Conservation (phyloP, 2,113 vertebrate genomes). For the Euleptes europaea region DNA sequence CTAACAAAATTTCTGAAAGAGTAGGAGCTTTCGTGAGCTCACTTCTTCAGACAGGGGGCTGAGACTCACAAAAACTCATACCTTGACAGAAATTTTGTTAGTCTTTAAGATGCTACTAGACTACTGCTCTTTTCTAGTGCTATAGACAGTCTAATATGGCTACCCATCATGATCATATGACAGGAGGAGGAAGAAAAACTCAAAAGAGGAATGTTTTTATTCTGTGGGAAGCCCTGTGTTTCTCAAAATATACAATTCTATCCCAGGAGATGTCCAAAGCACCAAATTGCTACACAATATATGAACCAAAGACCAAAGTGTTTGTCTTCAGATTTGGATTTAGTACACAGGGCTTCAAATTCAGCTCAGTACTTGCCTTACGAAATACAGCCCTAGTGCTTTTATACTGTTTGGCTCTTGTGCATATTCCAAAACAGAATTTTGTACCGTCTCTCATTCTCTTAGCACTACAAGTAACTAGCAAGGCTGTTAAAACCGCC, state of each 20-base stretch:
- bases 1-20: too few species aligned
- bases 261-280: too few species aligned
- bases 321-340: background rate
- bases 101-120: too few species aligned
- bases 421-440: background rate
- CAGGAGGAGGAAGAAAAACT: background rate
- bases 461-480: background rate
- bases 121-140: too few species aligned
- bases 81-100: too few species aligned
- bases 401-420: background rate
- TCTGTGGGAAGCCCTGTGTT: background rate
- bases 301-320: background rate
- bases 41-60: too few species aligned
- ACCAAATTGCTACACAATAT: background rate
- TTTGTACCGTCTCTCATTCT: background rate
- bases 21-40: too few species aligned
- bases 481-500: background rate
- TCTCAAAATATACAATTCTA: background rate
- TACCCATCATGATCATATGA: too few species aligned
- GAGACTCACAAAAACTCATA: too few species aligned
- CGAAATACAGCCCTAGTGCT: background rate
- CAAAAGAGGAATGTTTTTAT: background rate
- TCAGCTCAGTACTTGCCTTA: background rate
- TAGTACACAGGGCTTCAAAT: background rate
- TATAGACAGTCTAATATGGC: too few species aligned